Conservation (phyloP, 1,140 invertebrate genomes). For the Aphis gossypii region DNA sequence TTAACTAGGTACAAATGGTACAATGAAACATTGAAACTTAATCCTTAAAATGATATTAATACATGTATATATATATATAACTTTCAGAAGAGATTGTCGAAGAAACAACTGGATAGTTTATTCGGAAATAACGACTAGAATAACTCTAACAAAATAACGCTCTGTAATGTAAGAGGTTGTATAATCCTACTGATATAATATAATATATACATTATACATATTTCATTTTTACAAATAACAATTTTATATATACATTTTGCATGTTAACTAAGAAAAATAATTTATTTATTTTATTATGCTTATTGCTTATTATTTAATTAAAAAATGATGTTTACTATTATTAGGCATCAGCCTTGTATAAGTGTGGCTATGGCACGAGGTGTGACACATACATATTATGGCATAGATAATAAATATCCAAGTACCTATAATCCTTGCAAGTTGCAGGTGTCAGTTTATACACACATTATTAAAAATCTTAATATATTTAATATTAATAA, state of each 20-base stretch:
- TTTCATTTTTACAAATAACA: not conserved
- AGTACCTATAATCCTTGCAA: not conserved
- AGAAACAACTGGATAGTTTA: slow-evolving; percentile 51
- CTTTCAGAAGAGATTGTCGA: slow-evolving; percentile 56
- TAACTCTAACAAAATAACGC: slow-evolving; percentile 59
- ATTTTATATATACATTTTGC: not conserved
- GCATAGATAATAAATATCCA: not conserved
- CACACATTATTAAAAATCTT: not conserved
- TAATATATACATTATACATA: slow-evolving; percentile 53
- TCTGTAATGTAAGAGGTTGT: slow-evolving; percentile 60
- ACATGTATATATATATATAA: slow-evolving; percentile 44
- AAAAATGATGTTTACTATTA: not conserved
- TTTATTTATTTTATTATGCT: not conserved
- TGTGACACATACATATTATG: not conserved
- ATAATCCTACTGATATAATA: slow-evolving; percentile 57
- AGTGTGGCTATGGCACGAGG: not conserved
- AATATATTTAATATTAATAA: too few relatives aligned
- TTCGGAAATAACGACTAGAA: slow-evolving; percentile 52
- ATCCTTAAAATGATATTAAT: slow-evolving; percentile 43
- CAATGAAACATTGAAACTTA: slow-evolving; percentile 40
- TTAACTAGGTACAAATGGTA: slow-evolving; percentile 20
- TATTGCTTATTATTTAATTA: not conserved
- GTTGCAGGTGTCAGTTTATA: not conserved
- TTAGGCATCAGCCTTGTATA: not conserved
- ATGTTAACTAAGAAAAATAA: not conserved